These are phyloP conservation scores for Herpailurus yagouaroundi DNA, from an alignment of 2,113 vertebrate species.

Conservation along the genomic window DNA sequence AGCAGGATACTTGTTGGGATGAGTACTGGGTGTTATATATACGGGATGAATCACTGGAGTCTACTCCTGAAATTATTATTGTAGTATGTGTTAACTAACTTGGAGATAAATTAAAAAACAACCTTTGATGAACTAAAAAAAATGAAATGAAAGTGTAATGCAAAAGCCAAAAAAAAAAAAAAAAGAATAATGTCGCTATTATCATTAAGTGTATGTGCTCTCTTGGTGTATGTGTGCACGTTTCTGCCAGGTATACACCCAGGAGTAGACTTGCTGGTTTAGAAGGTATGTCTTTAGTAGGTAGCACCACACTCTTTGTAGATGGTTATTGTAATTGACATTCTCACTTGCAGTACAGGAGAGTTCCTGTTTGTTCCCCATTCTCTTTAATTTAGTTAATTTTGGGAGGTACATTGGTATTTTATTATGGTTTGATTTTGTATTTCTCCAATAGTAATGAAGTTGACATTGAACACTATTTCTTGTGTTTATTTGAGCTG, in stretches of 20 bases:
- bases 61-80: no score
- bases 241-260: background rate
- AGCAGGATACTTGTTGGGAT: no score
- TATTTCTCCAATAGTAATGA: conserved; percentile 7
- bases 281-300: background rate
- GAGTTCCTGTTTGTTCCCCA: background rate
- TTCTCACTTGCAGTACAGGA: background rate
- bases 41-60: no score
- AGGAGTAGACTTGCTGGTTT: background rate
- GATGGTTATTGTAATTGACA: background rate
- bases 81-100: no score
- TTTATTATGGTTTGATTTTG: background rate
- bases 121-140: no score
- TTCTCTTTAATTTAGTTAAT: conserved; percentile 1
- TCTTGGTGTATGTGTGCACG: background rate
- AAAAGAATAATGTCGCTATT: background rate
- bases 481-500: background rate
- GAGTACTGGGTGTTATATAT: no score
- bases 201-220: background rate
- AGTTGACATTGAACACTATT: background rate
- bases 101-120: no score
- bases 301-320: background rate
- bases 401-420: background rate
- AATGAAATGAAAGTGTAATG: no score
- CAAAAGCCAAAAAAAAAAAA: no score